These are phyloP conservation scores for Selenia dentaria DNA, from an alignment of 2,888 invertebrate genomes.

Conservation along the genomic window DNA sequence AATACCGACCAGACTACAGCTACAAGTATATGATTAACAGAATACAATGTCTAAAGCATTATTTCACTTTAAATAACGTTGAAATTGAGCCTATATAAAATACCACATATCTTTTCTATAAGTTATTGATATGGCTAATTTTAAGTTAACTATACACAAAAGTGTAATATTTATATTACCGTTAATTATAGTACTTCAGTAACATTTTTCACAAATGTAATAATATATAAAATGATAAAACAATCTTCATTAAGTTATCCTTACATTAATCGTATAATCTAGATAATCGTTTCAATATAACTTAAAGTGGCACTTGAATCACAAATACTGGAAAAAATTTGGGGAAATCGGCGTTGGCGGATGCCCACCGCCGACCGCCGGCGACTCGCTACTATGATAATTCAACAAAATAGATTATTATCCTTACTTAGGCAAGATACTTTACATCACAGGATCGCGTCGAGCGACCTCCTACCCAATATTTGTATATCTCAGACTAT, in stretches of 20 bases:
- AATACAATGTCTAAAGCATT: conserved; percentile 80
- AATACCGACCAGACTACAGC: conserved; percentile 81
- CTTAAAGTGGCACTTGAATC: conserved; percentile 92
- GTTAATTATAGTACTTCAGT: conserved; percentile 83
- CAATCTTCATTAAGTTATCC: conserved; percentile 85
- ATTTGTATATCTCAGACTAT: conserved; percentile 72
- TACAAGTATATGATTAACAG: conserved; percentile 84
- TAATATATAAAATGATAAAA: conserved; percentile 86
- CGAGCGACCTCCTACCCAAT: conserved; percentile 37
- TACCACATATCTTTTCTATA: conserved; percentile 85
- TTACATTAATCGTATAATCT: conserved; percentile 85
- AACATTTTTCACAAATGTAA: conserved; percentile 84
- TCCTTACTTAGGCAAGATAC: conserved; percentile 80
- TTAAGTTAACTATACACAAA: conserved; percentile 85
- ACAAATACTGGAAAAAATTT: conserved; percentile 90
- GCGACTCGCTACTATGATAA: conserved; percentile 62
- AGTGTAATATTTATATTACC: conserved; percentile 84
- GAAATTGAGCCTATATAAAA: conserved; percentile 85
- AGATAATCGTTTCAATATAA: conserved; percentile 87
- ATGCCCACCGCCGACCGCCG: conserved; percentile 58
- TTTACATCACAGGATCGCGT: conserved; percentile 70
- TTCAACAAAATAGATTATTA: conserved; percentile 77
- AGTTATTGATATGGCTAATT: conserved; percentile 86
- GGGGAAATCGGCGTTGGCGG: conserved; percentile 82
- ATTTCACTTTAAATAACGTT: conserved; percentile 85